These are phyloP conservation scores for Drosophila pectinifera DNA, from an alignment of 1,140 invertebrate genomes.

Conservation along the genomic window DNA sequence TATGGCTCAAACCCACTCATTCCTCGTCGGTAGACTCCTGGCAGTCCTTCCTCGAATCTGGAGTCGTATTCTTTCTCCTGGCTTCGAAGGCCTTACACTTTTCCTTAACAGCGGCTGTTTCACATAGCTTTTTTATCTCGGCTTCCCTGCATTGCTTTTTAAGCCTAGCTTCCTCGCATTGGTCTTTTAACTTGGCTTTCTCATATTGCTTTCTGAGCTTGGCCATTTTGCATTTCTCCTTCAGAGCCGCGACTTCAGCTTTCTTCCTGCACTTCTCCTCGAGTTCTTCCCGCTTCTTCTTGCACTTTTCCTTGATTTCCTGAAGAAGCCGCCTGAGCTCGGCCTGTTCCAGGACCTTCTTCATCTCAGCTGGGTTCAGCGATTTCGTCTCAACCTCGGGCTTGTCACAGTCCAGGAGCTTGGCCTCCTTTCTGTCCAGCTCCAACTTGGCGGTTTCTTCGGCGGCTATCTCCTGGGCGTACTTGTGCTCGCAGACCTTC, in stretches of 20 bases:
- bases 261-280: neutral
- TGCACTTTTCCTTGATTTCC: constrained; percentile 9
- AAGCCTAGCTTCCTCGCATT: neutral
- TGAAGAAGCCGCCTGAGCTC: neutral
- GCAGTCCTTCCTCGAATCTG: neutral
- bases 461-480: constrained; percentile 8
- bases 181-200: neutral
- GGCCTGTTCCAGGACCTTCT: neutral
- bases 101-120: neutral
- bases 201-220: neutral
- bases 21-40: neutral
- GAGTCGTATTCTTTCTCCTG: neutral
- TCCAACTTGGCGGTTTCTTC: neutral
- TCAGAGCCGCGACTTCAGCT: neutral
- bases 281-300: neutral
- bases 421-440: neutral
- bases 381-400: neutral
- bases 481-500: constrained; percentile 10
- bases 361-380: neutral
- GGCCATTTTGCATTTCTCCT: neutral
- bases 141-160: neutral
- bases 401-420: neutral
- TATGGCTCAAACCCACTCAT: neutral
- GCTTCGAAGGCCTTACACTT: neutral
- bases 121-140: neutral